Base-by-base conservation (phyloP, 1,140 invertebrate genomes). In the Nasonia longicornis region DNA sequence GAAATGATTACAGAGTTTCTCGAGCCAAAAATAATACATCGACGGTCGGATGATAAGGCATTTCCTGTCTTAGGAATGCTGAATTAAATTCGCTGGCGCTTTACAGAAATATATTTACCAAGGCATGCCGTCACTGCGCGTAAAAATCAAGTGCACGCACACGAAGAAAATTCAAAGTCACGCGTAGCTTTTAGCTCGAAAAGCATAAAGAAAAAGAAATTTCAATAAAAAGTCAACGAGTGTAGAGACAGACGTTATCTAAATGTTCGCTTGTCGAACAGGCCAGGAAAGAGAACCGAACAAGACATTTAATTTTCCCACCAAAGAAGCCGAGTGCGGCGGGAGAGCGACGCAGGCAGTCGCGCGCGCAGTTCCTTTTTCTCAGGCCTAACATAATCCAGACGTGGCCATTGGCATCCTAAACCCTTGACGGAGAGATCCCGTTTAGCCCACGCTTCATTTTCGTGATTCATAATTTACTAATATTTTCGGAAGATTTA, bases 281-380 rank as follows among this genome's bases (percentile, higher is more conserved):
- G 73, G 81, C 72, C 20, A 58, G 71, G 81, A 80, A 83, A 82
- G 75, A 84, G 85, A 83, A 16, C 63, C 82, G 86, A 86, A 86
- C 84, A 87, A 87, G 85, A 86, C 86, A 88, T 88, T 87, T 81
- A 82, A 86, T 87, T 88, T 89, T 89, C 85, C 85, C 86, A 84
- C 81, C 85, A 85, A 73, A 73, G 79, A 84, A 83, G 82, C 73
- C 79, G 58, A 82, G 80, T 79, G 64, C n/a, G 63, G 72, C 45
- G 45, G 31, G 31, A 35, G 31, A 58, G 52, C 4, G 42, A 26
- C 26, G 67, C 35, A 69, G 16, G 73, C 38, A 42, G 71, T 84
- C 79, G 77, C 22, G 75, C 52, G 16, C 52, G 52, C 6, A 58
- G 52, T 72, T 83, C 80, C 82, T 84, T 87, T 86, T 86, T 80